Conservation (phyloP, 2,888 invertebrate genomes). For the Diaphora mendica region DNA sequence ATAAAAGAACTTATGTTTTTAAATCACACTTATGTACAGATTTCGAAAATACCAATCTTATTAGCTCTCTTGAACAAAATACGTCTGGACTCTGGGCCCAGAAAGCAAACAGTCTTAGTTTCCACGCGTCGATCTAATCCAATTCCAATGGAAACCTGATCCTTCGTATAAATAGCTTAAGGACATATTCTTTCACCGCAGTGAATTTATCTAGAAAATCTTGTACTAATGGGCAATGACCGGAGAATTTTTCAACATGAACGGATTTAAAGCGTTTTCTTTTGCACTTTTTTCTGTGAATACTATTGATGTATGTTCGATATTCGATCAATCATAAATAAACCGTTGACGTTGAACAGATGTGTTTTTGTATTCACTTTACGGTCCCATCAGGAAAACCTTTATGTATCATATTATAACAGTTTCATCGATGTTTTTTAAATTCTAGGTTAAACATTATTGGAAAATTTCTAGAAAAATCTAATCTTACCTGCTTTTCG, state of each 20-base stretch:
- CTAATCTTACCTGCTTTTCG: background rate
- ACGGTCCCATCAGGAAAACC: no score
- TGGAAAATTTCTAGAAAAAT: background rate
- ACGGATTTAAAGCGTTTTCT: background rate
- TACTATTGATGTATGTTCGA: background rate
- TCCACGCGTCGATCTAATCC: constrained; percentile 11
- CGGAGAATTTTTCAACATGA: background rate
- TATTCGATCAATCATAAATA: no score
- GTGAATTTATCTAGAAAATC: constrained; percentile 4
- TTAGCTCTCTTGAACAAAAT: background rate
- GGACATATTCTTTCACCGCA: background rate
- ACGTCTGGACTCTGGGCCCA: background rate
- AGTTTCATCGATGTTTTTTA: no score
- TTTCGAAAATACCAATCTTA: background rate
- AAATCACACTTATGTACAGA: background rate
- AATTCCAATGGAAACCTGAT: constrained; percentile 17
- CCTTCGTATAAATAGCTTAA: constrained; percentile 17
- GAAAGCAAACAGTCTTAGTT: constrained; percentile 9
- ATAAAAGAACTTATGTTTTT: background rate
- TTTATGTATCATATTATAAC: no score
- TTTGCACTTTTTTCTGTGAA: background rate
- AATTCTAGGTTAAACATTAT: background rate
- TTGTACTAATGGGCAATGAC: background rate
- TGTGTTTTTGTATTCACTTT: no score
- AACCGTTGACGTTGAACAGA: no score